These are phyloP conservation scores for Periphyllus acericola DNA, from an alignment of 2,888 invertebrate species.

Conservation along the genomic window DNA sequence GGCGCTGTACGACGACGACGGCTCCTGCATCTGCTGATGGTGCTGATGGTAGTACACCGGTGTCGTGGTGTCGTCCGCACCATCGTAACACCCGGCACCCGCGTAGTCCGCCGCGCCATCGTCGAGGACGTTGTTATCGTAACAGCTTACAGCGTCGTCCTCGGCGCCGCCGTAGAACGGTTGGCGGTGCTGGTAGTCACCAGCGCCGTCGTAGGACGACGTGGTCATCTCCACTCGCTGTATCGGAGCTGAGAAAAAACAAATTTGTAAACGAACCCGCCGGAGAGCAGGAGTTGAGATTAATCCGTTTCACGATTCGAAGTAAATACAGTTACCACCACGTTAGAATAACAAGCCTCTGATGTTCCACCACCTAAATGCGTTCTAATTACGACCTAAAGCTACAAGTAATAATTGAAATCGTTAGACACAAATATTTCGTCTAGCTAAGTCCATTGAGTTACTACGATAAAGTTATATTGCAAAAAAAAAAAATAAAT, in stretches of 20 bases:
- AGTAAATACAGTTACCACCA: too few species aligned
- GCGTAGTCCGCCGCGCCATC: not conserved
- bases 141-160: not conserved
- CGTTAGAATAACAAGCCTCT: too few species aligned
- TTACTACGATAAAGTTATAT: too few species aligned
- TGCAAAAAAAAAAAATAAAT: too few species aligned
- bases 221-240: not conserved
- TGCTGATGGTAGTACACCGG: not conserved
- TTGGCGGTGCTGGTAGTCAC: not conserved
- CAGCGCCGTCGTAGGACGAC: not conserved
- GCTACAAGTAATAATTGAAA: too few species aligned
- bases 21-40: not conserved
- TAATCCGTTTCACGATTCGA: not conserved
- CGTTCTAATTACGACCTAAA: too few species aligned
- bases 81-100: not conserved
- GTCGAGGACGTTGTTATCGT: too few species aligned
- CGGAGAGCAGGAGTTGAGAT: not conserved
- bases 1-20: not conserved
- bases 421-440: too few species aligned
- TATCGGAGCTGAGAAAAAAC: not conserved
- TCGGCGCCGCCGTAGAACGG: not conserved
- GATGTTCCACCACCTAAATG: too few species aligned
- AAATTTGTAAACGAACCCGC: not conserved
- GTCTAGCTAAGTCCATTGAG: too few species aligned
- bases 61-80: not conserved